Base-by-base conservation (phyloP, 2,888 invertebrate genomes). In the Torymus tubicola region DNA sequence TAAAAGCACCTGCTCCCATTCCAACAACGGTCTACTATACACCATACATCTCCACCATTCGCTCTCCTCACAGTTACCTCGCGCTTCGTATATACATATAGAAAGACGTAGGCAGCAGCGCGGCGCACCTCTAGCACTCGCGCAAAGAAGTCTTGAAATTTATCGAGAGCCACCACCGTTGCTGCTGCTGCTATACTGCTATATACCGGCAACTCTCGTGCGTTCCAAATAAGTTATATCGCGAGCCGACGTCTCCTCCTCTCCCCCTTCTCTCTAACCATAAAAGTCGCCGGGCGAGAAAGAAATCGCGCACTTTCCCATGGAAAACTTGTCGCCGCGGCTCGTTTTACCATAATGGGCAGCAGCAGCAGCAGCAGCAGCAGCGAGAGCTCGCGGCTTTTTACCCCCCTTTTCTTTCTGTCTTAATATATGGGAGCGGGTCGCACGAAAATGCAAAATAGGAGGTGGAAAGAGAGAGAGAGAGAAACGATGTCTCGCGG, bases 161-260 rank as follows among this genome's bases (percentile, higher is more conserved):
- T 31, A 31, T 31, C 31, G 31, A 8, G 31, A 31, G 31, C 31
- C 31, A 8, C 31, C 31, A 8, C 31, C 8, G 4, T 8, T 3
- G 31, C 31, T 31, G 2, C 31, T 31, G n/a, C n/a, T n/a, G n/a
- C n/a, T n/a, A n/a, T n/a, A n/a, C n/a, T n/a, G n/a, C n/a, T n/a
- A n/a, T n/a, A n/a, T n/a, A 2, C 31, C 31, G 31, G 31, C 31
- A 31, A 31, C 73, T 65, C 64, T 64, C 69, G 74, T 70, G 67
- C 72, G 68, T 72, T 75, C 74, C 75, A 75, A 80, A 80, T 80
- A 77, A 80, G 80, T 80, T 80, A 80, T 77, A 77, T 77, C 73
- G 72, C 68, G 73, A 58, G 50, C 31, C 31, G 31, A 31, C 31
- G 31, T 8, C 31, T 31, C 1, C 31, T 8, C 4, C 31, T 8